Evolutionary conservation across 2,888 invertebrate genomes (phyloP), one percentile per base, ranked within the genome.

Genomic region (Tethea ocularis): DNA sequence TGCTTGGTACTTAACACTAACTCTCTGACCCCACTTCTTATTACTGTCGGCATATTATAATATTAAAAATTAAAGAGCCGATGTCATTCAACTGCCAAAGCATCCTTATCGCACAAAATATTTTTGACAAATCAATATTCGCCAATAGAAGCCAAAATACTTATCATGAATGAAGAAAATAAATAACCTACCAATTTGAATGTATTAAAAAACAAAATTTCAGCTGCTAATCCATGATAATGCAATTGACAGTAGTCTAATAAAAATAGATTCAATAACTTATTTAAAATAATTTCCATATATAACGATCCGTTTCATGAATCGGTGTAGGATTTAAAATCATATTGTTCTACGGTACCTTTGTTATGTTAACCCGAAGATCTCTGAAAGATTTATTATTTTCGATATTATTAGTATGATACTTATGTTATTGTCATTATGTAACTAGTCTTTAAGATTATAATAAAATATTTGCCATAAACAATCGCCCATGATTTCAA

Each of bases 381-480:
- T 76, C 72, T 77, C 77, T 69, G 53, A 61, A 66, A 63, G 54
- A 46, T 51, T 59, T 60, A 58, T 62, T 56, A 58, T 60, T 63
- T 38, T 52, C 17, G 67, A 41, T 63, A 56, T 59, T 64, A 57
- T 63, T 64, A 33, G 33, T 33, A 33, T 33, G 33, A 20, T 20
- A n/a, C n/a, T n/a, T n/a, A 20, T 46, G 7, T n/a, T 46, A 46
- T n/a, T 17, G 20, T 46, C 7, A 46, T 66, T 58, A 55, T 29
- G 24, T 71, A 73, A n/a, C n/a, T n/a, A n/a, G 53, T 55, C 15
- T 22, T 52, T 68, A 68, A 58, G 61, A 57, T 60, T 55, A 29
- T 41, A 46, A 33, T 38, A 33, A 0, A 13, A 13, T 7, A 13
- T 41, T 29, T 55, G 10, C 22, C 55, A 56, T 57, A 26, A 61